A percentile compares a stretch with the other conserved stretches of the same genome.
Evolutionary conservation across 35 echinoderm and acorn worm genomes (phyloP).

Genomic region (Apostichopus japonicus): DNA sequence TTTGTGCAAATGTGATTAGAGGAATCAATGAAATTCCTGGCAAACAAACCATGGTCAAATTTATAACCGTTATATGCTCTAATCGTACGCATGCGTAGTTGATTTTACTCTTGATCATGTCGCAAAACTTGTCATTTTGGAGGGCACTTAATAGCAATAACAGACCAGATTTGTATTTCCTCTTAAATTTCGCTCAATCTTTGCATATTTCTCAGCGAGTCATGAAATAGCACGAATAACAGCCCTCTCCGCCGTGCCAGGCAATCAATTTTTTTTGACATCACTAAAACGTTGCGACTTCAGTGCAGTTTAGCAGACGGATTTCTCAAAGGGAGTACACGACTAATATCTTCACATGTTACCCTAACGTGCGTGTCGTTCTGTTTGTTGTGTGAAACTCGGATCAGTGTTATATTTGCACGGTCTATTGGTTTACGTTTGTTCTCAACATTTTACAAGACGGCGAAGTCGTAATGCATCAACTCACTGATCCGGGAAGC

Average conservation of each 20-base stretch:
- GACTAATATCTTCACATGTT: not conserved
- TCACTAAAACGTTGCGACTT: not conserved
- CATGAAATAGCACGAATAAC: not conserved
- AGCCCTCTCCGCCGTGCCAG: not conserved
- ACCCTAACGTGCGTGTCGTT: not conserved
- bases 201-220: not conserved
- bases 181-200: not conserved
- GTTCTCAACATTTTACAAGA: not conserved
- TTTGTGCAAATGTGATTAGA: too few species aligned
- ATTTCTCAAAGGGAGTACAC: not conserved
- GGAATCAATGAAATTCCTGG: not conserved
- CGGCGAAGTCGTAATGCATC: not conserved
- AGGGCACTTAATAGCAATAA: not conserved
- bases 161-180: not conserved
- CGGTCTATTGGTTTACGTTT: not conserved
- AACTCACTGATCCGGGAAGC: not conserved
- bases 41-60: not conserved
- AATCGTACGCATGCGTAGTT: not conserved
- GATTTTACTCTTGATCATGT: not conserved
- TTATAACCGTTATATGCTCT: not conserved
- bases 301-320: not conserved
- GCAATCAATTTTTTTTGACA: slow-evolving; percentile 6
- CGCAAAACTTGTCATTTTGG: too few species aligned
- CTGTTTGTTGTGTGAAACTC: not conserved
- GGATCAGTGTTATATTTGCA: not conserved